These are phyloP conservation scores for Anguilla anguilla DNA, from an alignment of 2,797 vertebrate species.

Conservation along the genomic window DNA sequence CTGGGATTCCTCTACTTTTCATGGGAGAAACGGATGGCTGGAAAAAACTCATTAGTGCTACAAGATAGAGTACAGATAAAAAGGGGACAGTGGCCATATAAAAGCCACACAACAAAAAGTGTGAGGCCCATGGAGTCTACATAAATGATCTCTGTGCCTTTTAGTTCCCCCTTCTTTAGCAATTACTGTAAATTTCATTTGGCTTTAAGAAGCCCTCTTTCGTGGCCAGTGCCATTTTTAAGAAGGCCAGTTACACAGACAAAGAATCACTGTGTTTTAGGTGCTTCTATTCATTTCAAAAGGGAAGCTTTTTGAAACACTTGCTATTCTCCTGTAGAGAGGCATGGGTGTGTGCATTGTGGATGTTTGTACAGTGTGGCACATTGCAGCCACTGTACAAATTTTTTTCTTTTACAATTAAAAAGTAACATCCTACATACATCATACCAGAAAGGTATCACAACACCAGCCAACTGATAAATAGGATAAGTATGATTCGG, in stretches of 20 bases:
- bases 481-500: too few species aligned
- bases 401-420: not conserved
- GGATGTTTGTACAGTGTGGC: not conserved
- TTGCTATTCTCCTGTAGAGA: not conserved
- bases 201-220: not conserved
- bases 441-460: not conserved
- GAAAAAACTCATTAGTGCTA: constrained; percentile 16
- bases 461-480: not conserved
- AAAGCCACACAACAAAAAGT: not conserved
- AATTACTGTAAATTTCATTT: constrained; percentile 12
- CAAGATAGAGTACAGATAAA: not conserved
- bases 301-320: not conserved
- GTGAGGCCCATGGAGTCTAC: not conserved
- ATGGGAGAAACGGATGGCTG: not conserved
- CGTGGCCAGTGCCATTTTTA: not conserved
- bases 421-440: not conserved
- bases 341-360: not conserved
- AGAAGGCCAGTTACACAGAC: not conserved
- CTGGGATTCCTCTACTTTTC: not conserved
- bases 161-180: not conserved
- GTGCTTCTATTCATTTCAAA: not conserved
- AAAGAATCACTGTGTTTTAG: not conserved
- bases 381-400: not conserved
- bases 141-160: not conserved
- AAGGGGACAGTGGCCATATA: not conserved